A percentile compares a stretch with the other conserved stretches of the same genome.
Conservation (phyloP, 2,888 invertebrate genomes). For the Drosophila anomelani region DNA sequence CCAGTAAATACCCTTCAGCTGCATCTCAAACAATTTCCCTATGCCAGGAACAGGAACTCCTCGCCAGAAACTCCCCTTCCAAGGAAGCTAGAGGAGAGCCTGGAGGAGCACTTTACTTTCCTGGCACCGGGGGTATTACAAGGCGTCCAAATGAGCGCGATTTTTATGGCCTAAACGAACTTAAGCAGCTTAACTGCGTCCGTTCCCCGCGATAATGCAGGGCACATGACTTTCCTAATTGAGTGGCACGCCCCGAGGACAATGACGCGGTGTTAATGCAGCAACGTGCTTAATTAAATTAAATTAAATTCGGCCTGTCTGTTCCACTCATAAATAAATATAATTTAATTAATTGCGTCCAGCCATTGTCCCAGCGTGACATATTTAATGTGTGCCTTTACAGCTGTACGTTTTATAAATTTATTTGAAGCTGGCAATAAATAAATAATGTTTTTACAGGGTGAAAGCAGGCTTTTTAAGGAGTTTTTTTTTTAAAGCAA, state of each 20-base stretch:
- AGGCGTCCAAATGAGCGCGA: conserved; percentile 48
- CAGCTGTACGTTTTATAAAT: conserved; percentile 1
- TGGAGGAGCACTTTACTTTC: conserved; percentile 21
- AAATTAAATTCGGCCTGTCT: conserved; percentile 3
- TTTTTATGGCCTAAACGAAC: conserved; percentile 57
- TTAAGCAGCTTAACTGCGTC: conserved; percentile 39
- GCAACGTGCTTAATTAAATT: conserved; percentile 4
- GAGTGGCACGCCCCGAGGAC: conserved; percentile 24
- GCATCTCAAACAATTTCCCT: not conserved
- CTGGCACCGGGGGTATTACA: conserved; percentile 34
- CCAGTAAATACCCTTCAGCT: not conserved
- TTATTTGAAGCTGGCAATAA: conserved; percentile 2
- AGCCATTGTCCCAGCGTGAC: conserved; percentile 8
- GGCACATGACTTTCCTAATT: conserved; percentile 43
- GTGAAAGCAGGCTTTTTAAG: not conserved
- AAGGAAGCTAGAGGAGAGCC: not conserved
- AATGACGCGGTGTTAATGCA: conserved; percentile 2
- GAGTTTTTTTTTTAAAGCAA: not conserved
- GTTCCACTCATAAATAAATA: conserved; percentile 19
- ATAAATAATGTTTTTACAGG: not conserved
- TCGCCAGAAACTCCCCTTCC: not conserved
- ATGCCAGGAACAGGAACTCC: not conserved
- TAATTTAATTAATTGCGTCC: conserved; percentile 36
- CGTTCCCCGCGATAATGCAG: conserved; percentile 6
- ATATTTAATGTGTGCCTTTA: conserved; percentile 5